A percentile compares a stretch with the other conserved stretches of the same genome.
Evolutionary conservation across 2,113 vertebrate species (phyloP).

Genomic region (Cettia cetti): DNA sequence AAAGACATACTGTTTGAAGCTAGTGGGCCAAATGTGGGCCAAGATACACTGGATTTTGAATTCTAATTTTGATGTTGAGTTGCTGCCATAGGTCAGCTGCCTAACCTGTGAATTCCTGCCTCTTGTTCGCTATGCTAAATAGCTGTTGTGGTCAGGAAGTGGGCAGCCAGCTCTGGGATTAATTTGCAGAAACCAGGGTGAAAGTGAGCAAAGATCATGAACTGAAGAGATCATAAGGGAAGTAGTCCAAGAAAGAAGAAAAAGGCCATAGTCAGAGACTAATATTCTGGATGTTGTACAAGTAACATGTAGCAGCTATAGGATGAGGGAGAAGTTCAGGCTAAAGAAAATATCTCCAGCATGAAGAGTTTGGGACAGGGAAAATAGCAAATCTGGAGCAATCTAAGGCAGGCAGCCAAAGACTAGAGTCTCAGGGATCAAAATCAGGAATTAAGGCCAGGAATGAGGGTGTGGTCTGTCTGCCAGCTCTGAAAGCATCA

Average conservation of each 20-base stretch:
- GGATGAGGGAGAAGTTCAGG: background rate
- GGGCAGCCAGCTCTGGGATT: background rate
- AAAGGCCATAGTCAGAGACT: background rate
- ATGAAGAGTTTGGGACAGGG: background rate
- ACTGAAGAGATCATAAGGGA: background rate
- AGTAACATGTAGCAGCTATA: background rate
- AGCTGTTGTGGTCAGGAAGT: background rate
- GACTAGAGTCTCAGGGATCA: background rate
- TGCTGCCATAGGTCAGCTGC: background rate
- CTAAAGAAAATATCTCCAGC: background rate
- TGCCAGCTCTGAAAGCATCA: background rate
- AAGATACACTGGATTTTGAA: background rate
- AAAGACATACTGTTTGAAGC: background rate
- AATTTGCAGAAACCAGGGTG: background rate
- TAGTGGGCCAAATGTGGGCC: background rate
- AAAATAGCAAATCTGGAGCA: background rate
- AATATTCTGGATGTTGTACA: background rate
- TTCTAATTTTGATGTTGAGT: background rate
- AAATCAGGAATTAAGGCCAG: background rate
- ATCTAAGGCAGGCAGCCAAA: background rate
- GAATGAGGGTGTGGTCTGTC: background rate
- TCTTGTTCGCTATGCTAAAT: background rate
- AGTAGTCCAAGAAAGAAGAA: background rate
- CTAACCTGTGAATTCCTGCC: background rate
- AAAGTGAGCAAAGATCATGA: background rate